Conservation (phyloP, 2,797 vertebrate genomes). For the Enteromius fasciolatus region DNA sequence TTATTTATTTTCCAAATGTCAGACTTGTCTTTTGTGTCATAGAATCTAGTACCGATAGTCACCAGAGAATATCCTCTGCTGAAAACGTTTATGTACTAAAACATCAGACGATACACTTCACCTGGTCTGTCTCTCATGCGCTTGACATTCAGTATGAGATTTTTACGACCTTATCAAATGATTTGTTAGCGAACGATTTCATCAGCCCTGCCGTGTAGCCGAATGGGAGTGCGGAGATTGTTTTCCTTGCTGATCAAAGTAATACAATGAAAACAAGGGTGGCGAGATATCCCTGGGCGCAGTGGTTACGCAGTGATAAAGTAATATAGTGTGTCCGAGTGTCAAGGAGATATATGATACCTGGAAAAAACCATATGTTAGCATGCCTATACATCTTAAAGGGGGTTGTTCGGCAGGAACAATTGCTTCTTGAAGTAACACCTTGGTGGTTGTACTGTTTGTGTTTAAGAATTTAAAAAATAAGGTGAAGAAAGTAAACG, state of each 20-base stretch:
- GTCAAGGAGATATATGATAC: conserved; percentile 26
- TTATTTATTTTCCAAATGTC: conserved; percentile 43
- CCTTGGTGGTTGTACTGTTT: conserved; percentile 24
- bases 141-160: conserved; percentile 36
- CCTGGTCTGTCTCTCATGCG: conserved; percentile 17
- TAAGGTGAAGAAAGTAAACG: not conserved
- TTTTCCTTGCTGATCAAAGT: conserved; percentile 24
- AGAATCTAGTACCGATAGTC: conserved; percentile 17
- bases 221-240: conserved; percentile 1
- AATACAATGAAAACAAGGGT: conserved; percentile 43
- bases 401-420: conserved; percentile 49
- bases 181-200: conserved; percentile 31
- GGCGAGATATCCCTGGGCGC: conserved; percentile 20
- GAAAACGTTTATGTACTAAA: conserved; percentile 6
- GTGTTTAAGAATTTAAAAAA: conserved; percentile 50
- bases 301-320: conserved; percentile 16
- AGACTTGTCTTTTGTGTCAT: conserved; percentile 17
- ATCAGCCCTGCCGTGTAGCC: not conserved
- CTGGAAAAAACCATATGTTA: not conserved
- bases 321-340: not conserved
- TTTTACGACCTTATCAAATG: conserved; percentile 40
- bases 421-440: not conserved
- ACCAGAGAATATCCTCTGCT: conserved; percentile 19
- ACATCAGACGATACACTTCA: conserved; percentile 26
- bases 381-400: conserved; percentile 45